A percentile compares a stretch with the other conserved stretches of the same genome.
These are phyloP conservation scores for Branchellion lobata DNA, from an alignment of 2,888 invertebrate genomes.

Conservation along the genomic window DNA sequence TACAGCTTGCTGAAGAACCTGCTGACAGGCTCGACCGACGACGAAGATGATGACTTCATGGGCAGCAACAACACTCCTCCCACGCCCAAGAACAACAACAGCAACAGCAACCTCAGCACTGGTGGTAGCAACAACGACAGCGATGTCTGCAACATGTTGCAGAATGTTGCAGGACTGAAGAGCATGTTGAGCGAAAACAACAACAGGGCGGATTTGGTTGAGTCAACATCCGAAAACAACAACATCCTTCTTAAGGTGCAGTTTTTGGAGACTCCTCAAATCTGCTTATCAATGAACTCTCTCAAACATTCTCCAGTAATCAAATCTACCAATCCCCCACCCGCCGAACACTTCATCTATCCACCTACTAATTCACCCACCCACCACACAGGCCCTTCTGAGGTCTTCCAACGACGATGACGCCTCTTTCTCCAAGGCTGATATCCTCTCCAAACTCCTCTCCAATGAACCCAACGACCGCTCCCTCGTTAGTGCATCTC, in stretches of 20 bases:
- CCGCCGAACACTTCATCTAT: no score
- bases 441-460: constrained; percentile 33
- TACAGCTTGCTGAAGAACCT: constrained; percentile 33
- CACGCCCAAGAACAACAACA: no score
- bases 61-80: background rate
- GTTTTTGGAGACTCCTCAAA: no score
- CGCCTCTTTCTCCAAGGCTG: constrained; percentile 16
- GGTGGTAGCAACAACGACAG: no score
- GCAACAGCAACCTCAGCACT: no score
- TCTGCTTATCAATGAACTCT: no score
- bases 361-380: no score
- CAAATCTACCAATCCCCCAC: no score
- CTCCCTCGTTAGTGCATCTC: constrained; percentile 7
- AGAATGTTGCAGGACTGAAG: no score
- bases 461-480: constrained; percentile 4
- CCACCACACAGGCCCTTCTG: constrained; percentile 16
- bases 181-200: no score
- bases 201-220: constrained; percentile 7
- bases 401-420: constrained; percentile 28
- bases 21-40: constrained; percentile 30
- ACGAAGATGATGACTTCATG: constrained; percentile 35
- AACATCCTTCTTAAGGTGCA: background rate
- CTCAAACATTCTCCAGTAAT: no score
- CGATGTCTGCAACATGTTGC: no score
- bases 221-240: constrained; percentile 41